phyloP scores from a whole-genome alignment of 2,888 invertebrate genomes.

The Cerceris ruficornis region DNA sequence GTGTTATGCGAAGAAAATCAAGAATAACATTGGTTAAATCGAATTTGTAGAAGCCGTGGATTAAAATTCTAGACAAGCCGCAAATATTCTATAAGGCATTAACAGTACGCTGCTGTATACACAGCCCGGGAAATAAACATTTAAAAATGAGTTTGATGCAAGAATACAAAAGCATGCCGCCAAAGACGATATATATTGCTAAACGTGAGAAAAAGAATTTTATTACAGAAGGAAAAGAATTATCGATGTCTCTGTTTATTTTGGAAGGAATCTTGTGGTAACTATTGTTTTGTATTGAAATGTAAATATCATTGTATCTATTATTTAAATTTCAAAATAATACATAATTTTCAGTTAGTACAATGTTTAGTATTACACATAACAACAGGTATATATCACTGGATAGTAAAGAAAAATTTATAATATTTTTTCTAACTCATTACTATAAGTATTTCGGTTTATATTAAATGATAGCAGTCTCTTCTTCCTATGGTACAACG shows the following conservation, averaged over 20 bases:
- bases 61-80: slow-evolving; percentile 69
- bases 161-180: slow-evolving; percentile 74
- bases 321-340: too few species aligned
- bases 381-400: too few species aligned
- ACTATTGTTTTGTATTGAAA: slow-evolving; percentile 12
- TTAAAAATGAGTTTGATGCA: slow-evolving; percentile 63
- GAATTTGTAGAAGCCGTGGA: slow-evolving; percentile 68
- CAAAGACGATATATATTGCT: slow-evolving; percentile 59
- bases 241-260: slow-evolving; percentile 65
- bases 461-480: too few species aligned
- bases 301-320: too few species aligned
- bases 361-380: too few species aligned
- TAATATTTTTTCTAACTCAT: too few species aligned
- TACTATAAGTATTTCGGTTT: too few species aligned
- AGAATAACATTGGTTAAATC: neutral
- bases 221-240: slow-evolving; percentile 46
- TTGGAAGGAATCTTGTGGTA: slow-evolving; percentile 77
- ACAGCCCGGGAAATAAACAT: slow-evolving; percentile 72
- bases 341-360: too few species aligned
- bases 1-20: neutral
- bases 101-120: slow-evolving; percentile 72
- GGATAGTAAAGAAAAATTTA: too few species aligned
- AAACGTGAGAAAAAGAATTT: slow-evolving; percentile 33
- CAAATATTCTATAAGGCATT: slow-evolving; percentile 71
- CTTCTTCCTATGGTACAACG: too few species aligned